phyloP scores from a whole-genome alignment of 2,888 invertebrate species.

The Tanytarsus gracilentus region DNA sequence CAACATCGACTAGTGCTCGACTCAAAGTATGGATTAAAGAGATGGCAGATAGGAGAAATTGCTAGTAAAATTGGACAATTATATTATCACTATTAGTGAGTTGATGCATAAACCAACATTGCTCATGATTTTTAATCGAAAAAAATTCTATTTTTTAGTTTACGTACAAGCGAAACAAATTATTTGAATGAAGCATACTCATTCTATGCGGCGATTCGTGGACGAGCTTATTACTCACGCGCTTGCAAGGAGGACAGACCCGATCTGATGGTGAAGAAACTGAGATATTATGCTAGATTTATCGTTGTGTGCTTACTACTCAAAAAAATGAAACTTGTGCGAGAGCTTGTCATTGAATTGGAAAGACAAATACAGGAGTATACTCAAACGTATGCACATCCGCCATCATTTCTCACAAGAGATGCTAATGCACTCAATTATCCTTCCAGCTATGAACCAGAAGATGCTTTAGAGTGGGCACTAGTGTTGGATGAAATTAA shows the following conservation, averaged over 20 bases:
- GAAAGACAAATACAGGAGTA: constrained; percentile 93
- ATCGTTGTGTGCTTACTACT: constrained; percentile 91
- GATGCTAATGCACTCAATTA: neutral
- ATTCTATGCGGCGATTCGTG: constrained; percentile 91
- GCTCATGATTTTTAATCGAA: neutral
- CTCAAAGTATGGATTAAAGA: constrained; percentile 84
- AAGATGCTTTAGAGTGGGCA: constrained; percentile 93
- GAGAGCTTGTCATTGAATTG: constrained; percentile 83
- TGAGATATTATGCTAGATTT: constrained; percentile 89
- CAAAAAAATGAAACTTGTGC: constrained; percentile 86
- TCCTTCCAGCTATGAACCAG: constrained; percentile 69
- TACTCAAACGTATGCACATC: constrained; percentile 56
- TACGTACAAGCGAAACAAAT: constrained; percentile 92
- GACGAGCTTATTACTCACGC: constrained; percentile 87
- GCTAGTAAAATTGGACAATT: constrained; percentile 97
- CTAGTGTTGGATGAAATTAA: constrained; percentile 89
- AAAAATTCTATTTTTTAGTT: constrained; percentile 48
- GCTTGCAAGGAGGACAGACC: constrained; percentile 89
- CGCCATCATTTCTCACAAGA: neutral
- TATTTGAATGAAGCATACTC: constrained; percentile 94
- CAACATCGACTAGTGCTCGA: constrained; percentile 87
- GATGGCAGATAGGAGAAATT: constrained; percentile 98
- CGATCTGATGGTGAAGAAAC: constrained; percentile 93
- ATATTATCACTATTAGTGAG: constrained; percentile 97
- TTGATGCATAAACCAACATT: constrained; percentile 33